Evolutionary conservation across 2,113 vertebrate genomes (phyloP).

Genomic region (Chunga burmeisteri): DNA sequence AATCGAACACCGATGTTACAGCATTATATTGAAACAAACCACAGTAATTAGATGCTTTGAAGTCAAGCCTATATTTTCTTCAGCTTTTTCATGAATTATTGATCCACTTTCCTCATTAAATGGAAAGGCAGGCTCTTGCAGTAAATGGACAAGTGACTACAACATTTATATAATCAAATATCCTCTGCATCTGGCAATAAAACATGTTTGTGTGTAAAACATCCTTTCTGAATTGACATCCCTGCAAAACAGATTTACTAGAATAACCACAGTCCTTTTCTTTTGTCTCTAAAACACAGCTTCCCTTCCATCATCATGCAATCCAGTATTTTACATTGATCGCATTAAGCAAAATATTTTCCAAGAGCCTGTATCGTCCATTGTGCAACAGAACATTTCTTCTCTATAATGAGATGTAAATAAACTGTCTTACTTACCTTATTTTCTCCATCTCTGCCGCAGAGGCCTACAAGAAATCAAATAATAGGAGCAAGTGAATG

Average conservation of each 20-base stretch:
- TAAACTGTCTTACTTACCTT: conserved; percentile 80
- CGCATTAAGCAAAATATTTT: neutral
- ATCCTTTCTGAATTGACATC: conserved; percentile 25
- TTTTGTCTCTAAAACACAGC: conserved; percentile 46
- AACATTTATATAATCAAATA: conserved; percentile 61
- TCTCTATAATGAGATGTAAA: conserved; percentile 42
- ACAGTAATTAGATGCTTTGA: conserved; percentile 63
- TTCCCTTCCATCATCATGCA: conserved; percentile 18
- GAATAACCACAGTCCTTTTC: conserved; percentile 22
- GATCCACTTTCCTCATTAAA: conserved; percentile 55
- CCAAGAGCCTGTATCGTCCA: neutral
- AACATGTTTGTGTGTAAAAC: conserved; percentile 24
- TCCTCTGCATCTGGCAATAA: conserved; percentile 14
- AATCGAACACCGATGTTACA: conserved; percentile 54
- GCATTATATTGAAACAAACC: conserved; percentile 51
- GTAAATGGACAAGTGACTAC: conserved; percentile 53
- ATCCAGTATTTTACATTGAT: neutral
- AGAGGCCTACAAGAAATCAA: conserved; percentile 83
- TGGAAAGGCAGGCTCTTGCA: conserved; percentile 46
- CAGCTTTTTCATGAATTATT: conserved; percentile 60
- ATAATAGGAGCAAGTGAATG: conserved; percentile 75
- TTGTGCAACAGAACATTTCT: conserved; percentile 45
- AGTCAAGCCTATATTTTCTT: conserved; percentile 58
- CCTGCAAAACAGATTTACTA: conserved; percentile 19
- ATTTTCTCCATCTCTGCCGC: conserved; percentile 85